These are phyloP conservation scores for Phaethon lepturus DNA, from an alignment of 2,113 vertebrate genomes.

Conservation along the genomic window DNA sequence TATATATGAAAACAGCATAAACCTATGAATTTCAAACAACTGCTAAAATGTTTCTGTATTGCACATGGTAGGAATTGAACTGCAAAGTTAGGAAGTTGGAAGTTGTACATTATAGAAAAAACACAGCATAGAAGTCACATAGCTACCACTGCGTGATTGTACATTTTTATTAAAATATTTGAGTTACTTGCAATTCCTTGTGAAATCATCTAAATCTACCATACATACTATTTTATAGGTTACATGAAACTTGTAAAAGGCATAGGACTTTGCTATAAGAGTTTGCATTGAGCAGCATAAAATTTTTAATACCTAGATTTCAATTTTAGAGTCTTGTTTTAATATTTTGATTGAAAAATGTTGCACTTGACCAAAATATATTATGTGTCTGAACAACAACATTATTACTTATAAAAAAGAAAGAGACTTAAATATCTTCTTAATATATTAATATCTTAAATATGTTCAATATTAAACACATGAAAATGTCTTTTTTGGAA, in stretches of 20 bases:
- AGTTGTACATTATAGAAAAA: neutral
- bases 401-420: slow-evolving; percentile 18
- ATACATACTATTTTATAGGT: neutral
- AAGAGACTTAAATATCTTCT: neutral
- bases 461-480: slow-evolving; percentile 47
- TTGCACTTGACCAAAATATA: neutral
- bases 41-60: neutral
- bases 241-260: slow-evolving; percentile 6
- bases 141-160: neutral
- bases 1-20: neutral
- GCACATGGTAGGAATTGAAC: neutral
- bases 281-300: neutral
- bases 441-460: no score
- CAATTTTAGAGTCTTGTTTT: slow-evolving; percentile 16
- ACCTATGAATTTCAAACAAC: neutral
- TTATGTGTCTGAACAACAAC: slow-evolving; percentile 5
- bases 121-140: neutral
- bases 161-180: neutral
- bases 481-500: slow-evolving; percentile 30
- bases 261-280: neutral
- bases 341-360: slow-evolving; percentile 24
- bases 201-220: neutral
- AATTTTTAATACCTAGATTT: neutral
- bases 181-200: neutral
- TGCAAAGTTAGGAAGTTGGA: neutral